Conservation (phyloP, 2,888 invertebrate species). For the Caradrina clavipalpis region DNA sequence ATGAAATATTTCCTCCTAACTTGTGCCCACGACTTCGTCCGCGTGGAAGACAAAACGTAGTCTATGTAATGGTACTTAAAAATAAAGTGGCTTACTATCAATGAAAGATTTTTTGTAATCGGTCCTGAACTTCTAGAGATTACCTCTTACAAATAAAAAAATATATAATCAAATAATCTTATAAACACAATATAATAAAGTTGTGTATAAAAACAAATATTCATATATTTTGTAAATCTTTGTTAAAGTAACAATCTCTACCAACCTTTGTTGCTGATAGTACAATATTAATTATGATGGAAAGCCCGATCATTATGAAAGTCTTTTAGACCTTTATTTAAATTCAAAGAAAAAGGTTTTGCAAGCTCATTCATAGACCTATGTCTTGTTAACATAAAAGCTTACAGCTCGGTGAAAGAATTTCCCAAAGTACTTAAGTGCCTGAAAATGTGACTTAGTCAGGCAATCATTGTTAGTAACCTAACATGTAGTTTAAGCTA, state of each 20-base stretch:
- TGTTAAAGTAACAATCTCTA: background rate
- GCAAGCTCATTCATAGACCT: conserved; percentile 19
- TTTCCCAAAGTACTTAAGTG: conserved; percentile 33
- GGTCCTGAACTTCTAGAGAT: too few species aligned
- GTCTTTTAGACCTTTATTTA: conserved; percentile 26
- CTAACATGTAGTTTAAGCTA: conserved; percentile 25
- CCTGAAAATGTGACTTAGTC: conserved; percentile 37
- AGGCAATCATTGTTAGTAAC: conserved; percentile 50
- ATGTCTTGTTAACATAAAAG: conserved; percentile 22
- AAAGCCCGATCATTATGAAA: conserved; percentile 19
- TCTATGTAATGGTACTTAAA: too few species aligned
- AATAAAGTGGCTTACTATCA: too few species aligned
- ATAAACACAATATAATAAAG: too few species aligned
- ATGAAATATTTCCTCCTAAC: too few species aligned
- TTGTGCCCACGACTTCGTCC: too few species aligned
- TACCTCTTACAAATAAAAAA: too few species aligned
- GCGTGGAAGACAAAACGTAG: too few species aligned
- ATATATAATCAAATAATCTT: too few species aligned
- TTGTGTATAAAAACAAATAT: too few species aligned
- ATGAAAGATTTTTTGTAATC: too few species aligned
- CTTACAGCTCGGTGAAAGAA: conserved; percentile 17
- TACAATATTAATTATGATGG: conserved; percentile 30
- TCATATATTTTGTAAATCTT: too few species aligned
- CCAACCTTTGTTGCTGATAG: background rate
- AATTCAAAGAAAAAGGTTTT: conserved; percentile 25